A percentile compares a stretch with the other conserved stretches of the same genome.
These are phyloP conservation scores for Melospiza georgiana DNA, from an alignment of 2,113 vertebrate species.

Conservation along the genomic window DNA sequence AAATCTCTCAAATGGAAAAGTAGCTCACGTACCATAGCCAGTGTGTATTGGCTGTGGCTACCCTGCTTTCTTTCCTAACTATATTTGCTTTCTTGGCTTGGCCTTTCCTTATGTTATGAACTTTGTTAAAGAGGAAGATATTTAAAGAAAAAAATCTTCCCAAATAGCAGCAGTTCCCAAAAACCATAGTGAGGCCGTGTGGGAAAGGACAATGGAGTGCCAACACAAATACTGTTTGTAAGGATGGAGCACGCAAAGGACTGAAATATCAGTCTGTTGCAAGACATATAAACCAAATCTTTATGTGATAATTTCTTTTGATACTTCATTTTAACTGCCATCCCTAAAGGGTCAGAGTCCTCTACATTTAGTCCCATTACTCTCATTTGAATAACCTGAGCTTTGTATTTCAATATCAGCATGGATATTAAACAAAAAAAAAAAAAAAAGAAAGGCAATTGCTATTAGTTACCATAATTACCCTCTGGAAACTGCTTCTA, in stretches of 20 bases:
- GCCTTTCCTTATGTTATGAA: not conserved
- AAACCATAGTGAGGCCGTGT: not conserved
- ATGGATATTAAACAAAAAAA: no score
- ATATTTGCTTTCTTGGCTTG: not conserved
- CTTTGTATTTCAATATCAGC: not conserved
- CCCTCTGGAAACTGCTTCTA: not conserved
- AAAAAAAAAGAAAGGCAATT: not conserved
- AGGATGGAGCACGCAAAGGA: not conserved
- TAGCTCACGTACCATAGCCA: not conserved
- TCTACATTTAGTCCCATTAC: not conserved
- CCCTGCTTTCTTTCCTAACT: not conserved
- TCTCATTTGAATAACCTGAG: not conserved
- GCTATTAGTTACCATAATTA: not conserved
- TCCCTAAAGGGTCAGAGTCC: not conserved
- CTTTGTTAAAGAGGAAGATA: not conserved
- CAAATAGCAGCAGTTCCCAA: not conserved
- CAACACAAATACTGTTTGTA: not conserved
- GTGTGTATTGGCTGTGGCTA: not conserved
- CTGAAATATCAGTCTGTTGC: not conserved
- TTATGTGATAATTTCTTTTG: not conserved
- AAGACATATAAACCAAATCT: not conserved
- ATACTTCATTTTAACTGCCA: not conserved
- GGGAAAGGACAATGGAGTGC: not conserved
- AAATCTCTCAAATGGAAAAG: not conserved
- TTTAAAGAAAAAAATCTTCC: not conserved